Base-by-base conservation (phyloP, 1,140 invertebrate species). In the Wiebesia pumilae region DNA sequence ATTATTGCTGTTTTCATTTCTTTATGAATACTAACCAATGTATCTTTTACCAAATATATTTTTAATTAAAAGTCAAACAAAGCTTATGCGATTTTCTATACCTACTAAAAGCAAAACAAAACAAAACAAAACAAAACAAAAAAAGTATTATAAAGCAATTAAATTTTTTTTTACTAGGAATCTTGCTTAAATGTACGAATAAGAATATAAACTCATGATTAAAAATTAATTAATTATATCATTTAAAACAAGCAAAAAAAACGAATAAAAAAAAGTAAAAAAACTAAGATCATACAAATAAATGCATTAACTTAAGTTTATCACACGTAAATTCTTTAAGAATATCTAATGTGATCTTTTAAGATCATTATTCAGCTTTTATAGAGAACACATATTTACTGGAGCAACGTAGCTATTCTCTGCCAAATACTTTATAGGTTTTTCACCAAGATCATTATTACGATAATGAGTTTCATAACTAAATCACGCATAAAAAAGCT, bases 291-390 rank as follows among this genome's bases (percentile, higher is more conserved):
- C 4, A 79, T 35, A 35, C 24, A 62, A 65, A 33, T 81, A 81
- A 81, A 81, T 81, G 79, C 79, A 67, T 81, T 65, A 67, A 38
- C 62, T 24, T 43, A 81, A 67, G n/a, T 81, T 19, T 65, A 81
- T 62, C 54, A 80, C 47, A 80, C 43, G 78, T 54, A 38, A 24
- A 62, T 62, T 62, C 21, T 62, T 62, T 10, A 67, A 67, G 27
- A 67, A 54, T 12, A 54, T 19, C 43, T 47, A n/a, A 54, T 54
- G 16, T 16, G 19, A 54, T 21, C 3, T 21, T 19, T 54, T 19
- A 54, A 6, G 51, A 54, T 54, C 51, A 12, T 54, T 54, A 12
- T 54, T 19, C 51, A 54, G 19, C 51, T 9, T 3, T 54, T 54
- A 12, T 54, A 54, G 51, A 54, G 1, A 54, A 54, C 3, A 47